A percentile compares a stretch with the other conserved stretches of the same genome.
These are phyloP conservation scores for Drosophila watanabei DNA, from an alignment of 1,140 invertebrate genomes.

Conservation along the genomic window DNA sequence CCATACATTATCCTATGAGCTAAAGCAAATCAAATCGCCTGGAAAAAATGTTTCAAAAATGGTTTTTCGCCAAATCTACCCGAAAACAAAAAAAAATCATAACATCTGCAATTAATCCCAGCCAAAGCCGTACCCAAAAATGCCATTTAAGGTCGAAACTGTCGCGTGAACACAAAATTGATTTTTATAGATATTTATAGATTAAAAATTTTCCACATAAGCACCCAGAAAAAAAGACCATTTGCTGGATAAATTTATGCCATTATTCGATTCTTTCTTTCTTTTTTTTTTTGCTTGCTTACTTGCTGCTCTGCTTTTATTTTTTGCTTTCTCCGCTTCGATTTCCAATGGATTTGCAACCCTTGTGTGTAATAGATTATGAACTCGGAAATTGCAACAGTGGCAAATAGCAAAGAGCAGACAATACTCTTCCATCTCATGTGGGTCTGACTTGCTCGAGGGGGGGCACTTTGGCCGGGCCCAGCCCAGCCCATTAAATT, in stretches of 20 bases:
- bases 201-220: slow-evolving; percentile 82
- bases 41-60: slow-evolving; percentile 70
- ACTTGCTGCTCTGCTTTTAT: slow-evolving; percentile 23
- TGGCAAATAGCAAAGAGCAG: slow-evolving; percentile 50
- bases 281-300: slow-evolving; percentile 14
- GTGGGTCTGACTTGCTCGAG: slow-evolving; percentile 64
- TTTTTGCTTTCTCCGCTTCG: slow-evolving; percentile 29
- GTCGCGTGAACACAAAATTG: slow-evolving; percentile 82
- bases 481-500: slow-evolving; percentile 82
- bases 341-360: slow-evolving; percentile 58
- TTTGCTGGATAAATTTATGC: slow-evolving; percentile 75
- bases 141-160: slow-evolving; percentile 66
- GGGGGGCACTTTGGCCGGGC: slow-evolving; percentile 48
- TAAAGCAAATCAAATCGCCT: slow-evolving; percentile 58
- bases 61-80: slow-evolving; percentile 29
- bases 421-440: slow-evolving; percentile 53
- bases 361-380: slow-evolving; percentile 76
- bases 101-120: slow-evolving; percentile 81
- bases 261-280: slow-evolving; percentile 42
- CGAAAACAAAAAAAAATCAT: slow-evolving; percentile 63
- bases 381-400: slow-evolving; percentile 77
- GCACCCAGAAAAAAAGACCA: slow-evolving; percentile 64
- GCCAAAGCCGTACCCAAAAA: slow-evolving; percentile 46
- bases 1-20: slow-evolving; percentile 32
- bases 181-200: slow-evolving; percentile 85